A percentile compares a stretch with the other conserved stretches of the same genome.
These are phyloP conservation scores for Capromys pilorides DNA, from an alignment of 2,797 vertebrate species.

Conservation along the genomic window DNA sequence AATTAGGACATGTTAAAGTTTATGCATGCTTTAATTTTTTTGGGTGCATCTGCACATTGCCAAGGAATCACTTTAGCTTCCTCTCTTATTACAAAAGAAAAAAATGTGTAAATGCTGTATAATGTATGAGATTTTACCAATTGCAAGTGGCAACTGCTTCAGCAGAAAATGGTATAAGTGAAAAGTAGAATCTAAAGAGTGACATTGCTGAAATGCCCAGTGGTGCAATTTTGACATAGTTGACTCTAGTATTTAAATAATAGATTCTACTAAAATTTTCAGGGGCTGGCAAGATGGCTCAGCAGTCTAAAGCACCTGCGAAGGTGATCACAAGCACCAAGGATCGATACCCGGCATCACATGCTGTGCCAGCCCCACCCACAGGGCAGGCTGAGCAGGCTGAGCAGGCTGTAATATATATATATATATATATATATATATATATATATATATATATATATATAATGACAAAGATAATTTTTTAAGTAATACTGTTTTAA, in stretches of 20 bases:
- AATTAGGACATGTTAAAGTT: slow-evolving; percentile 7
- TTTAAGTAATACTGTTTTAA: not conserved
- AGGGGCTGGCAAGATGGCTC: too few relatives aligned
- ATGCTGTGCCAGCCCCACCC: too few relatives aligned
- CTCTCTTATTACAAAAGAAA: not conserved
- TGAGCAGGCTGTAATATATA: too few relatives aligned
- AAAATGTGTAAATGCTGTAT: not conserved
- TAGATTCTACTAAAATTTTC: not conserved
- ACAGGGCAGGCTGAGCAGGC: too few relatives aligned
- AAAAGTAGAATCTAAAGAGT: slow-evolving; percentile 1
- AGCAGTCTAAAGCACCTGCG: too few relatives aligned
- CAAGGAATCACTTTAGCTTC: slow-evolving; percentile 4
- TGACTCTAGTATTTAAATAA: not conserved
- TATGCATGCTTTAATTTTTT: not conserved
- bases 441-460: too few relatives aligned
- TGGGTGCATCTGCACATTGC: not conserved
- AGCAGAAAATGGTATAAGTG: not conserved
- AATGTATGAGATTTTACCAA: not conserved
- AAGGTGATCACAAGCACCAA: too few relatives aligned
- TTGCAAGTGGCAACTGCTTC: not conserved
- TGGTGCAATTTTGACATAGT: not conserved
- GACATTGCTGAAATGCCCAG: not conserved
- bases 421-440: too few relatives aligned
- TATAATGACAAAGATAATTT: slow-evolving; percentile 26
- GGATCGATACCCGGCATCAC: too few relatives aligned